Evolutionary conservation across 1,140 invertebrate genomes (phyloP).

Genomic region (Mizuhopecten yessoensis): DNA sequence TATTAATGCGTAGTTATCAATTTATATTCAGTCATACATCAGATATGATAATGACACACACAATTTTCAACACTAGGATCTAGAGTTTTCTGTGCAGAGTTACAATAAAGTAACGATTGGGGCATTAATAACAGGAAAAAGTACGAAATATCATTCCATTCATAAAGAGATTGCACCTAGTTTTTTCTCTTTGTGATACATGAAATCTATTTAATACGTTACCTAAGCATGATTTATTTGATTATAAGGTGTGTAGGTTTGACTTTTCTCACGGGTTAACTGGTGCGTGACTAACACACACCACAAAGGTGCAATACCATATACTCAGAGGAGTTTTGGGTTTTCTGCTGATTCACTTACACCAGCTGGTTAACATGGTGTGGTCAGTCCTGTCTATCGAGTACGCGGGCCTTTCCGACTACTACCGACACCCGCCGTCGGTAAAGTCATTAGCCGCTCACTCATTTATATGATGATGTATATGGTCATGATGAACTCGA

Average conservation of each 20-base stretch:
- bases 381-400: not conserved
- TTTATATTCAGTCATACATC: not conserved
- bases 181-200: not conserved
- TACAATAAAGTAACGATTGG: not conserved
- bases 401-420: no score
- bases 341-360: slow-evolving; percentile 33
- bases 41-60: not conserved
- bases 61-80: not conserved
- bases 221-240: not conserved
- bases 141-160: not conserved
- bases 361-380: not conserved
- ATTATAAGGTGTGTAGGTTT: slow-evolving; percentile 35
- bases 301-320: slow-evolving; percentile 37
- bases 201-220: slow-evolving; percentile 24
- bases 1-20: no score
- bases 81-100: not conserved
- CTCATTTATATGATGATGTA: not conserved
- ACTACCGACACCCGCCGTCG: not conserved
- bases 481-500: not conserved
- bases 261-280: slow-evolving; percentile 23
- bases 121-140: not conserved
- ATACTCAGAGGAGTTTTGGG: not conserved
- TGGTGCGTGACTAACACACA: slow-evolving; percentile 19
- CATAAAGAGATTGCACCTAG: not conserved
- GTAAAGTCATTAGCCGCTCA: not conserved